phyloP scores from a whole-genome alignment of 2,888 invertebrate species.

The Xanthostigma xanthostigma region DNA sequence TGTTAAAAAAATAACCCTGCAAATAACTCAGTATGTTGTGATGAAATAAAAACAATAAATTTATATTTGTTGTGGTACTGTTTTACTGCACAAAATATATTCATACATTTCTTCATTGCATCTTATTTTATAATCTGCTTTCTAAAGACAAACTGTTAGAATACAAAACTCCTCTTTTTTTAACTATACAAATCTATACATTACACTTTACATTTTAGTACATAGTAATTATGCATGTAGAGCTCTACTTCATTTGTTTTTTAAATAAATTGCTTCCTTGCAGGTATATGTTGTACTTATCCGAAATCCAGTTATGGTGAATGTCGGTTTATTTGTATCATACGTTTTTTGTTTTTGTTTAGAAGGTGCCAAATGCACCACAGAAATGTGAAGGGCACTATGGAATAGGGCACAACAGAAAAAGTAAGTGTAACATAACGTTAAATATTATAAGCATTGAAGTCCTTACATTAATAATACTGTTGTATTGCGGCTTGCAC shows the following conservation, averaged over 20 bases:
- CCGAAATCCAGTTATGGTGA: neutral
- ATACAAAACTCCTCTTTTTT: conserved; percentile 1
- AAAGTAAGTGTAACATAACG: neutral
- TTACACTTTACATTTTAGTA: neutral
- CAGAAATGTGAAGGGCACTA: too few species aligned
- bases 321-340: conserved; percentile 2
- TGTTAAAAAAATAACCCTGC: too few species aligned
- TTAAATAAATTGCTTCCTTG: conserved; percentile 1
- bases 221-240: neutral
- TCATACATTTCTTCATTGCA: conserved; percentile 31
- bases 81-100: conserved; percentile 35
- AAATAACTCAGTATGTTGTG: too few species aligned
- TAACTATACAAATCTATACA: conserved; percentile 22
- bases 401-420: neutral
- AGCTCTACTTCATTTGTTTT: neutral
- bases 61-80: conserved; percentile 24
- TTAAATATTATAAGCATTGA: neutral
- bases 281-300: conserved; percentile 3
- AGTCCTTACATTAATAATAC: conserved; percentile 4
- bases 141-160: conserved; percentile 1
- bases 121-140: conserved; percentile 9
- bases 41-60: too few species aligned
- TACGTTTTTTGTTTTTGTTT: neutral
- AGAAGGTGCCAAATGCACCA: too few species aligned
- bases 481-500: neutral